Evolutionary conservation across 2,113 vertebrate genomes (phyloP).

Genomic region (Apus apus): DNA sequence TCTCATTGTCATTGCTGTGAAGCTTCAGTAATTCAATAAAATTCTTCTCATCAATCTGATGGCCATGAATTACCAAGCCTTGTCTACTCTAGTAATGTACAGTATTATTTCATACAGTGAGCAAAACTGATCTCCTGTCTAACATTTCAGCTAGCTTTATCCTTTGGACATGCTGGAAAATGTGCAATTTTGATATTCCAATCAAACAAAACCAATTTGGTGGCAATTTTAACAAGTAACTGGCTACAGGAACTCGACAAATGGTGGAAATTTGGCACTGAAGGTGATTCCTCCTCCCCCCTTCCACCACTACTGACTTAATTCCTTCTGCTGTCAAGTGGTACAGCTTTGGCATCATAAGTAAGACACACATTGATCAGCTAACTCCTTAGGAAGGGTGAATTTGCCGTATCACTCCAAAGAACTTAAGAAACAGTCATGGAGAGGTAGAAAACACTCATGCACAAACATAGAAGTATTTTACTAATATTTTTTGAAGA

Average conservation of each 20-base stretch:
- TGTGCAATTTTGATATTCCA: background rate
- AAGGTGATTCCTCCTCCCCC: background rate
- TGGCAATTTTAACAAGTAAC: background rate
- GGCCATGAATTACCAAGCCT: background rate
- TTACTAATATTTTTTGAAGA: background rate
- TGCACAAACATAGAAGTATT: background rate
- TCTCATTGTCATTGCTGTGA: constrained; percentile 61
- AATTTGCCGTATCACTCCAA: background rate
- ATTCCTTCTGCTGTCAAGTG: background rate
- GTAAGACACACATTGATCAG: background rate
- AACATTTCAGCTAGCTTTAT: background rate
- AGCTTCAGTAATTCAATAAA: constrained; percentile 62
- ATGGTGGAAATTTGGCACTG: background rate
- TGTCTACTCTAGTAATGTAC: constrained; percentile 12
- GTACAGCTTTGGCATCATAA: background rate
- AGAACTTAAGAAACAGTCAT: background rate
- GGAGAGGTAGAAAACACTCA: background rate
- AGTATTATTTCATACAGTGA: constrained; percentile 1
- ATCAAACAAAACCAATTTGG: background rate
- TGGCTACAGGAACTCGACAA: background rate
- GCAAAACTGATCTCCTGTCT: background rate
- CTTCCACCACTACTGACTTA: background rate
- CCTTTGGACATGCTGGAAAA: background rate
- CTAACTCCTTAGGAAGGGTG: background rate
- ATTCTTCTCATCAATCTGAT: constrained; percentile 55